phyloP scores from a whole-genome alignment of 2,888 invertebrate genomes.

The Lapara coniferarum region DNA sequence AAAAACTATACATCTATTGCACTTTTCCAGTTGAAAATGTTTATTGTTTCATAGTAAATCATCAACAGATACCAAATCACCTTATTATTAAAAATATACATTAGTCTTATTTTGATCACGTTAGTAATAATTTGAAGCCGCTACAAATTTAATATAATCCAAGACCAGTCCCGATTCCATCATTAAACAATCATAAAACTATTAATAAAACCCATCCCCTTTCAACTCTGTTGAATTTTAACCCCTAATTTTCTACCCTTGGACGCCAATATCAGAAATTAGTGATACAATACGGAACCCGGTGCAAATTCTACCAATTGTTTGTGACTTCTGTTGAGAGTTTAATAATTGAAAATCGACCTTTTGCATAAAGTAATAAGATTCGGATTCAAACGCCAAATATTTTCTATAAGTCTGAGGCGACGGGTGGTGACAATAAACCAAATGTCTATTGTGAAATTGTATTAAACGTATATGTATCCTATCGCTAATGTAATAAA shows the following conservation, averaged over 20 bases:
- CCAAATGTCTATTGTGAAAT: slow-evolving; percentile 68
- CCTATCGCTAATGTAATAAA: slow-evolving; percentile 41
- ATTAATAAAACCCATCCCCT: slow-evolving; percentile 22
- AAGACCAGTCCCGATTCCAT: slow-evolving; percentile 13
- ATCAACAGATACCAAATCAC: too few species aligned
- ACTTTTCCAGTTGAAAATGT: too few species aligned
- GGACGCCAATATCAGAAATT: slow-evolving; percentile 24
- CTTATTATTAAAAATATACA: background rate
- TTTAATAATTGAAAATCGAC: background rate
- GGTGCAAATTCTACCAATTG: slow-evolving; percentile 27
- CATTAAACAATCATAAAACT: slow-evolving; percentile 22
- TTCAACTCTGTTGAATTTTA: slow-evolving; percentile 19
- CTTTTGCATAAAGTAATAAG: slow-evolving; percentile 26
- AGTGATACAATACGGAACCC: slow-evolving; percentile 29
- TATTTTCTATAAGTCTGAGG: slow-evolving; percentile 58
- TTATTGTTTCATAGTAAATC: too few species aligned
- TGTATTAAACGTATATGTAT: slow-evolving; percentile 43
- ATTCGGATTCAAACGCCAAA: slow-evolving; percentile 34
- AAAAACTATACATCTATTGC: too few species aligned
- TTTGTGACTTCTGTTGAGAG: slow-evolving; percentile 28
- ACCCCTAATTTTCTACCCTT: slow-evolving; percentile 22
- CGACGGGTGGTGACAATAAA: slow-evolving; percentile 78
- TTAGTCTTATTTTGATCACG: slow-evolving; percentile 8
- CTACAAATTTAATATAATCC: slow-evolving; percentile 16
- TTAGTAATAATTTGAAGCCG: slow-evolving; percentile 1